A percentile compares a stretch with the other conserved stretches of the same genome.
Conservation (phyloP, 2,888 invertebrate genomes). For the Smittia sp. region DNA sequence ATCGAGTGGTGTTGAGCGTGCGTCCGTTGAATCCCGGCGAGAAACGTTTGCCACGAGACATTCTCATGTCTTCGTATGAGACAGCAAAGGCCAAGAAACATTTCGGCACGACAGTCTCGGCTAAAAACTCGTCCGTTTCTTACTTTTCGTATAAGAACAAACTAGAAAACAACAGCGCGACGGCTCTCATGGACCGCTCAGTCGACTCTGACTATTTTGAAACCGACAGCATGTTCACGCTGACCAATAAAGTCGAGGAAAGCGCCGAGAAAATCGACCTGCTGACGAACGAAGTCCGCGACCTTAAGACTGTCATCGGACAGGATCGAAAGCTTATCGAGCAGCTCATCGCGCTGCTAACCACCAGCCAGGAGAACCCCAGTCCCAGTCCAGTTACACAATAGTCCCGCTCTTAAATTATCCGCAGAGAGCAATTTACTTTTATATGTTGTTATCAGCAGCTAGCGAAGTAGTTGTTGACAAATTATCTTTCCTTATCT, state of each 20-base stretch:
- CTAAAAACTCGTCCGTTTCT: slow-evolving; percentile 62
- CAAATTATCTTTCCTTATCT: neutral
- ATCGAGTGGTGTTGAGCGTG: slow-evolving; percentile 76
- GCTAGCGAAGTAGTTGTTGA: no score
- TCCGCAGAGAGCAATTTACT: neutral
- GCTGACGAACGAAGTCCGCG: slow-evolving; percentile 66
- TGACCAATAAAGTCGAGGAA: slow-evolving; percentile 66
- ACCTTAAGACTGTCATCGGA: slow-evolving; percentile 59
- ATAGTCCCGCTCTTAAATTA: neutral
- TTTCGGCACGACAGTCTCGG: slow-evolving; percentile 66
- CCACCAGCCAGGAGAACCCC: slow-evolving; percentile 42
- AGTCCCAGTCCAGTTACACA: neutral
- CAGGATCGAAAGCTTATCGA: slow-evolving; percentile 55
- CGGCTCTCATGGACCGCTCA: slow-evolving; percentile 52
- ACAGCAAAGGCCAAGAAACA: slow-evolving; percentile 74
- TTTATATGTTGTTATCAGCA: slow-evolving; percentile 2
- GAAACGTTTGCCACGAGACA: slow-evolving; percentile 73
- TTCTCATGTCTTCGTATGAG: slow-evolving; percentile 76
- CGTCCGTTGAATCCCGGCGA: slow-evolving; percentile 81
- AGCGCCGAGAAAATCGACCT: slow-evolving; percentile 66
- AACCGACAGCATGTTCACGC: slow-evolving; percentile 57
- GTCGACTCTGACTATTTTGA: slow-evolving; percentile 59
- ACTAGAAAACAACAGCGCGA: slow-evolving; percentile 62
- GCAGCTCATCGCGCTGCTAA: slow-evolving; percentile 52
- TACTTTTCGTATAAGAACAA: slow-evolving; percentile 64